Conservation (phyloP, 2,797 vertebrate genomes). For the Enteromius fasciolatus region DNA sequence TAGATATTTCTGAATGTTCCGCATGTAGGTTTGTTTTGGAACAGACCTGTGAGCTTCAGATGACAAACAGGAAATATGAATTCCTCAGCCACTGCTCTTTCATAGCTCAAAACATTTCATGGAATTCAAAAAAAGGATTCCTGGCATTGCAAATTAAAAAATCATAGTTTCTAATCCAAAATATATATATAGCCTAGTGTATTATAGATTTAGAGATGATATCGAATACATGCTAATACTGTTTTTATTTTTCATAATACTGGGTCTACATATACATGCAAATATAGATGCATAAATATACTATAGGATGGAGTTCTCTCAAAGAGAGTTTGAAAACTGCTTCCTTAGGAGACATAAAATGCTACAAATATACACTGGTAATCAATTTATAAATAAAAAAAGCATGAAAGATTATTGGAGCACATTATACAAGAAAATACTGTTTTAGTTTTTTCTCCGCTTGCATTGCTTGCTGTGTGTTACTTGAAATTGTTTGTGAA, state of each 20-base stretch:
- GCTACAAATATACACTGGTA: not conserved
- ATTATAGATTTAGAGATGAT: not conserved
- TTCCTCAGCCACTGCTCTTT: not conserved
- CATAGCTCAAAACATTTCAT: not conserved
- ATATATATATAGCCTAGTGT: not conserved
- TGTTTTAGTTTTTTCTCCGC: not conserved
- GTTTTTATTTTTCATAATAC: not conserved
- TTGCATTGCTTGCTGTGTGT: not conserved
- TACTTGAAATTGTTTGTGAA: not conserved
- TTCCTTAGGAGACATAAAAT: not conserved
- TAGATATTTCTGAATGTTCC: conserved; percentile 11
- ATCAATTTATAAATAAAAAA: not conserved
- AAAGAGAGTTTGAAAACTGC: not conserved
- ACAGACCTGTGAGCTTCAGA: not conserved
- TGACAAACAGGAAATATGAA: not conserved
- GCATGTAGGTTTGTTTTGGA: conserved; percentile 3
- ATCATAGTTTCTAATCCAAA: not conserved
- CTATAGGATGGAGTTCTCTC: not conserved
- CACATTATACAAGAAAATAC: not conserved
- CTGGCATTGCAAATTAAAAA: not conserved
- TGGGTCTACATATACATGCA: not conserved
- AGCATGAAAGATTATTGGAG: not conserved
- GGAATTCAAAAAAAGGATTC: not conserved
- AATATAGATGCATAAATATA: not conserved
- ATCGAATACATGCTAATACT: not conserved